A percentile compares a stretch with the other conserved stretches of the same genome.
Conservation (phyloP, 2,113 vertebrate genomes). For the Galbula dea region DNA sequence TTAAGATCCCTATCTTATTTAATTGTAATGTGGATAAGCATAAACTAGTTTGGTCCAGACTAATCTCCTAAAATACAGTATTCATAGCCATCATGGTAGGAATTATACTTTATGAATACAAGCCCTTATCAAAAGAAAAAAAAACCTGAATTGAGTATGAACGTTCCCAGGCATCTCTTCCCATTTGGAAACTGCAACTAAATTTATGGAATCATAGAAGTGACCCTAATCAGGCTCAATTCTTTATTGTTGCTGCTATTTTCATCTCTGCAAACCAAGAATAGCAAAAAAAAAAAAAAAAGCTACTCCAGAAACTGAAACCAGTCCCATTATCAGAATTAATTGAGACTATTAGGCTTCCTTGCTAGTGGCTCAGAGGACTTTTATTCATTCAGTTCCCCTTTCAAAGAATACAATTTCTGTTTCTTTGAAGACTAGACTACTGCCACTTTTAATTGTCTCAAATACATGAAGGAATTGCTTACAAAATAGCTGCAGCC, state of each 20-base stretch:
- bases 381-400: not conserved
- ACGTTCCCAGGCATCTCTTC: not conserved
- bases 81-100: not conserved
- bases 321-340: not conserved
- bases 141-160: not conserved
- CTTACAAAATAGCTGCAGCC: not conserved
- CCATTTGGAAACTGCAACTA: not conserved
- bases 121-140: not conserved
- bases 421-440: not conserved
- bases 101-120: not conserved
- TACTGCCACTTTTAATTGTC: constrained; percentile 11
- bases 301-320: not conserved
- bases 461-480: not conserved
- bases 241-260: not conserved
- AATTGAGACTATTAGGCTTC: not conserved
- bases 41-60: not conserved
- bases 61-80: not conserved
- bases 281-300: not conserved
- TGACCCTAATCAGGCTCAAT: not conserved
- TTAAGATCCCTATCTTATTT: not conserved
- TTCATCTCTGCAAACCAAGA: not conserved
- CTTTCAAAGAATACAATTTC: not conserved
- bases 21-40: accelerated
- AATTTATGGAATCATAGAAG: not conserved
- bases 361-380: not conserved